Conservation (phyloP, 2,797 vertebrate genomes). For the Phrynocephalus vlangalii region DNA sequence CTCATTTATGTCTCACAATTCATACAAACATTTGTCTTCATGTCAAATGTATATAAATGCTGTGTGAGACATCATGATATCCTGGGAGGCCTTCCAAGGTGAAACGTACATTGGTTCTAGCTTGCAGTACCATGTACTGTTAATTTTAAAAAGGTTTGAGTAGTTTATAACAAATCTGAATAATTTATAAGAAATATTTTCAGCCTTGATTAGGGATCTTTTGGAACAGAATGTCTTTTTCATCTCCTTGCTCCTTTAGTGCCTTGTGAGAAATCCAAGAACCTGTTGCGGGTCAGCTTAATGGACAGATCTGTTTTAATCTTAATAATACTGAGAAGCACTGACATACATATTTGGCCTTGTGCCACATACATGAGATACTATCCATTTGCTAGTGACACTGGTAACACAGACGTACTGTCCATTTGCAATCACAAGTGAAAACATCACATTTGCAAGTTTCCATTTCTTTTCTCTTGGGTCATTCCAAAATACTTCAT, state of each 20-base stretch:
- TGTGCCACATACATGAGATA: constrained; percentile 43
- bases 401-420: constrained; percentile 12
- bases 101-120: constrained; percentile 43
- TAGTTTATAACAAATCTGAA: constrained; percentile 76
- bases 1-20: constrained; percentile 61
- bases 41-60: constrained; percentile 24
- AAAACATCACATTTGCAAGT: background rate
- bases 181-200: constrained; percentile 79
- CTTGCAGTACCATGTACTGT: constrained; percentile 14
- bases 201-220: constrained; percentile 74
- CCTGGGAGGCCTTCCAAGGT: constrained; percentile 60
- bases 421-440: background rate
- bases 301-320: constrained; percentile 69
- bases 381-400: constrained; percentile 52
- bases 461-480: constrained; percentile 7
- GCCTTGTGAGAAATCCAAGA: constrained; percentile 70
- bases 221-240: constrained; percentile 73
- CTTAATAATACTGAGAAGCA: constrained; percentile 57
- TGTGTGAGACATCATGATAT: constrained; percentile 32
- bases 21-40: constrained; percentile 36
- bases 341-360: constrained; percentile 27
- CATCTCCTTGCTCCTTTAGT: constrained; percentile 68
- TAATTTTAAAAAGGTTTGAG: constrained; percentile 72
- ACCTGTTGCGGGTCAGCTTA: constrained; percentile 55
- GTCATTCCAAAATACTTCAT: background rate